phyloP scores from a whole-genome alignment of 2,113 vertebrate genomes.

The Nettapus auritus region DNA sequence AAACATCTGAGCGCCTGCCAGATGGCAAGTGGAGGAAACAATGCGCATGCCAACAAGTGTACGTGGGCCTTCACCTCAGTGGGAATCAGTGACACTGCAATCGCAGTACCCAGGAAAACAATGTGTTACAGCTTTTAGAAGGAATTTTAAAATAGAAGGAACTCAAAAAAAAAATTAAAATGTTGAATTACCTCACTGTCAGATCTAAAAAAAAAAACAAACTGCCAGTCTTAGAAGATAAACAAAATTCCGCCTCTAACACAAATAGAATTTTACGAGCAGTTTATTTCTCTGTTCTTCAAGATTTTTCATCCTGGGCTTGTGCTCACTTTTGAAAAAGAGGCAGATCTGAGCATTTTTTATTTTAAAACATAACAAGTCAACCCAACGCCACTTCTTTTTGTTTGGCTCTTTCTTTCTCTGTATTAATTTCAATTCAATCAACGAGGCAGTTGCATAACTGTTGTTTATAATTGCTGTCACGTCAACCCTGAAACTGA shows the following conservation, averaged over 20 bases:
- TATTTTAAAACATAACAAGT: not conserved
- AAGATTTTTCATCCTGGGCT: not conserved
- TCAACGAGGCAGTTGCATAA: slow-evolving; percentile 58
- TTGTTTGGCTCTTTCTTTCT: slow-evolving; percentile 8
- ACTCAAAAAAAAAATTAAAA: not conserved
- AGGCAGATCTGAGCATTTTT: not conserved
- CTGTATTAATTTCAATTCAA: slow-evolving; percentile 59
- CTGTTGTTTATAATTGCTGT: slow-evolving; percentile 63
- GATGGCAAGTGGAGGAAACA: not conserved
- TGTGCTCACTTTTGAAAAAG: not conserved
- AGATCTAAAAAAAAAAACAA: accelerated
- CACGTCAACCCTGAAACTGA: slow-evolving; percentile 37
- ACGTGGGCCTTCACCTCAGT: not conserved
- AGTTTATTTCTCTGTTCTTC: not conserved
- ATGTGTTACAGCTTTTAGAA: accelerated
- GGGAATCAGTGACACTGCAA: not conserved
- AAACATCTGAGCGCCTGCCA: not conserved
- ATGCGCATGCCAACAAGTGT: accelerated
- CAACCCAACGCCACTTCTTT: not conserved
- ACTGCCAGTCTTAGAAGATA: not conserved
- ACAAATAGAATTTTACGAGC: not conserved
- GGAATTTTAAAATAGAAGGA: not conserved
- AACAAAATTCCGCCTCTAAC: not conserved
- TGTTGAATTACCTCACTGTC: not conserved
- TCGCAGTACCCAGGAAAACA: accelerated